Conservation (phyloP, 1,140 invertebrate genomes). For the Spodoptera frugiperda region DNA sequence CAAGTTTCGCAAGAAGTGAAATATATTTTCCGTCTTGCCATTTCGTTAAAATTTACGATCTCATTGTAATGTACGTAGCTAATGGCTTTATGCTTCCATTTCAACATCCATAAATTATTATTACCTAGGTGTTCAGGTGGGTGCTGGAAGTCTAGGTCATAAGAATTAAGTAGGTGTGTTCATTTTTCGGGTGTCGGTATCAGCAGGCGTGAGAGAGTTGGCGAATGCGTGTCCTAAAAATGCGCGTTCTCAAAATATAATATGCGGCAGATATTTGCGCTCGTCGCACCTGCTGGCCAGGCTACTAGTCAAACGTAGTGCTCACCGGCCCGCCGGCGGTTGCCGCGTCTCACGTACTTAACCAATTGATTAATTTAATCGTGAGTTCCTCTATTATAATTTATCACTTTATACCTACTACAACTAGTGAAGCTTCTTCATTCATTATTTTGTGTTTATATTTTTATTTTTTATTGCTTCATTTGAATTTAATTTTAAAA, state of each 20-base stretch:
- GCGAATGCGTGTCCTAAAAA: slow-evolving; percentile 60
- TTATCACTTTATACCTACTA: neutral
- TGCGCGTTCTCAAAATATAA: slow-evolving; percentile 75
- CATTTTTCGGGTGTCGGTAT: slow-evolving; percentile 47
- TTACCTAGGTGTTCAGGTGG: slow-evolving; percentile 38
- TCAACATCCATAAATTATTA: slow-evolving; percentile 50
- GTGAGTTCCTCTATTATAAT: slow-evolving; percentile 57
- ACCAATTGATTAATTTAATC: slow-evolving; percentile 45
- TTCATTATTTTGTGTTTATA: neutral
- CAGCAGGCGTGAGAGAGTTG: slow-evolving; percentile 53
- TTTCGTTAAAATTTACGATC: slow-evolving; percentile 50
- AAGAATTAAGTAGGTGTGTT: slow-evolving; percentile 48
- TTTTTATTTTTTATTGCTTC: neutral
- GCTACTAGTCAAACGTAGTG: slow-evolving; percentile 70
- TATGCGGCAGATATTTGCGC: slow-evolving; percentile 73
- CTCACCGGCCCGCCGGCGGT: slow-evolving; percentile 60
- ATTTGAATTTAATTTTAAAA: neutral
- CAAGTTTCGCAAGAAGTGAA: slow-evolving; percentile 53
- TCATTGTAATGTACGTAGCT: slow-evolving; percentile 41
- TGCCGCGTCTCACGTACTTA: slow-evolving; percentile 28
- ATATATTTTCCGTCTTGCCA: slow-evolving; percentile 44
- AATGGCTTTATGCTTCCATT: slow-evolving; percentile 51
- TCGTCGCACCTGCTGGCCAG: slow-evolving; percentile 71
- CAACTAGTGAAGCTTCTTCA: neutral
- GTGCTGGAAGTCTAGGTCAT: slow-evolving; percentile 50